A percentile compares a stretch with the other conserved stretches of the same genome.
Evolutionary conservation across 2,888 invertebrate species (phyloP).

Genomic region (Mayetiola destructor): DNA sequence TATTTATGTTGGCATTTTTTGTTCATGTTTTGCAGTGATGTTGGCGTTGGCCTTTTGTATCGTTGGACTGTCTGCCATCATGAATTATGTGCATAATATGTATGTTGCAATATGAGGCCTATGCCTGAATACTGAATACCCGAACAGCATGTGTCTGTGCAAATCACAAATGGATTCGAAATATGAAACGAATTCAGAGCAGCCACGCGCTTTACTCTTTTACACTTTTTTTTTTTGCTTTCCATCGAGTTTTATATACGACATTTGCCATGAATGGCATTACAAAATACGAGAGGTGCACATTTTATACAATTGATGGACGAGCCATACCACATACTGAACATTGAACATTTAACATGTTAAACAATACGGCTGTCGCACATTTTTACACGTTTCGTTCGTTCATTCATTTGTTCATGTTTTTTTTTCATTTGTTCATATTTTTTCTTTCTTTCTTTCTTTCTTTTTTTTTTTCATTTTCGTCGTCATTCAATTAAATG

Average conservation of each 20-base stretch:
- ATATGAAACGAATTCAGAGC: no score
- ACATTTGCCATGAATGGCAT: no score
- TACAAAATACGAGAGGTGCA: slow-evolving; percentile 1
- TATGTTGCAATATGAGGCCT: neutral
- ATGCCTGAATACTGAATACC: no score
- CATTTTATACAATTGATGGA: neutral
- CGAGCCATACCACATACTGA: neutral
- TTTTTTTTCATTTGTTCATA: no score
- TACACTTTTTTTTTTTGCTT: neutral
- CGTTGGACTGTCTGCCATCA: neutral
- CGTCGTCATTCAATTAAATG: neutral
- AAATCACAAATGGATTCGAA: no score
- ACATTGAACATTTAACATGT: neutral
- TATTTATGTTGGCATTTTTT: neutral
- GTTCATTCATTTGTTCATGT: no score
- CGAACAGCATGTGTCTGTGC: no score
- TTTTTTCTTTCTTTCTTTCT: no score
- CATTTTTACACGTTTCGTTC: no score
- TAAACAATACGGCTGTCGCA: no score
- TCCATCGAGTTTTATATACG: neutral
- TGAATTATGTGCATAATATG: slow-evolving; percentile 13
- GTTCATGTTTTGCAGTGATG: no score
- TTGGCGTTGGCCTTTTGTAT: neutral
- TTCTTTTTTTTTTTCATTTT: neutral
- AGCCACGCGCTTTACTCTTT: neutral